Conservation (phyloP, 2,797 vertebrate genomes). For the Coregonus sp. region DNA sequence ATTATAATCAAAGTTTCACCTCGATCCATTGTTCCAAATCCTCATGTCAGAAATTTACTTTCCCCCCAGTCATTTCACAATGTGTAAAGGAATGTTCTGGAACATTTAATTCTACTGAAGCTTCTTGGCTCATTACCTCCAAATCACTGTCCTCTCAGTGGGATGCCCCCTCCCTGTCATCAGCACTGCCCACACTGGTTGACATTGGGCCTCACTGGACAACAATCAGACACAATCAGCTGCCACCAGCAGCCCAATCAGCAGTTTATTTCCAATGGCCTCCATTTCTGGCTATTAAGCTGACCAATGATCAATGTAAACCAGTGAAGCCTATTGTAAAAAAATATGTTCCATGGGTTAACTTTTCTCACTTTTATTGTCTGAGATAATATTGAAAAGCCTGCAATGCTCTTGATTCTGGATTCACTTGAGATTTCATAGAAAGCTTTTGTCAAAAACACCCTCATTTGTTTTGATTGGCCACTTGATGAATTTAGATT, state of each 20-base stretch:
- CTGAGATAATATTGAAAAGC: neutral
- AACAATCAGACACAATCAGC: neutral
- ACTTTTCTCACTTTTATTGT: neutral
- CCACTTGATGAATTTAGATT: neutral
- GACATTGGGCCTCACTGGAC: conserved; percentile 19
- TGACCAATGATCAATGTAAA: conserved; percentile 23
- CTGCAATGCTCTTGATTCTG: neutral
- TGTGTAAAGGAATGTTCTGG: conserved; percentile 54
- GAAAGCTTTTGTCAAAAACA: neutral
- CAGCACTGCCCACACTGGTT: conserved; percentile 23
- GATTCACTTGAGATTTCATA: neutral
- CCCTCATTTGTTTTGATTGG: neutral
- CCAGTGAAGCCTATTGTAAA: conserved; percentile 1
- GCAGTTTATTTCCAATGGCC: conserved; percentile 38
- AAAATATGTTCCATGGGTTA: neutral
- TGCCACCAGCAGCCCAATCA: conserved; percentile 40
- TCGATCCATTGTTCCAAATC: conserved; percentile 23
- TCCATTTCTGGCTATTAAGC: conserved; percentile 49
- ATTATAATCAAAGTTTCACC: conserved; percentile 39
- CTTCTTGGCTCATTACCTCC: conserved; percentile 49
- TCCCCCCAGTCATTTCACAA: conserved; percentile 39
- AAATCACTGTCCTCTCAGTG: conserved; percentile 47
- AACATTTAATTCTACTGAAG: conserved; percentile 45
- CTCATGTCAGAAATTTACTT: too few species aligned
- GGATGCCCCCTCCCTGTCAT: conserved; percentile 30